Percentiles rank a stretch among this genome's conserved stretches.
Conservation (phyloP, 1,140 invertebrate species). For the Papilio aristodemus region DNA sequence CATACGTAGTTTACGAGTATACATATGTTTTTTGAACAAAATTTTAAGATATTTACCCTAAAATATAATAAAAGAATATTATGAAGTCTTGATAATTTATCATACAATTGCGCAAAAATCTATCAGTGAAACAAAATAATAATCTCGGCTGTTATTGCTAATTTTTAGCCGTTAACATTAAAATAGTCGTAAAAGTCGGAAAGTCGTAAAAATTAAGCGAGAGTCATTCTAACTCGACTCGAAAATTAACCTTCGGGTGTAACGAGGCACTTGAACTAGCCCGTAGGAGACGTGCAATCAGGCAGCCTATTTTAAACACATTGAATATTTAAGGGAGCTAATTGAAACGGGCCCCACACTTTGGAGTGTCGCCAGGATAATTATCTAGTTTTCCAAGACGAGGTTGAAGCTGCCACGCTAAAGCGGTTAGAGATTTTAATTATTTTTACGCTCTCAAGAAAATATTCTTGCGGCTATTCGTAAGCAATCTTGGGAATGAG, state of each 20-base stretch:
- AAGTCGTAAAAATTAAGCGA: slow-evolving; percentile 64
- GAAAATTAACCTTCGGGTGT: slow-evolving; percentile 71
- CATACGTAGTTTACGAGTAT: neutral
- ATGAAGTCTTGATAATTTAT: neutral
- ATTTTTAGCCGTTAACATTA: slow-evolving; percentile 38
- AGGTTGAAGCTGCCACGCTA: slow-evolving; percentile 76
- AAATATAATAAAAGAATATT: neutral
- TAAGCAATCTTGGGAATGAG: slow-evolving; percentile 24
- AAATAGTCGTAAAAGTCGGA: slow-evolving; percentile 48
- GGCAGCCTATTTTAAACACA: slow-evolving; percentile 78
- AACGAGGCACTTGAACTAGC: slow-evolving; percentile 70
- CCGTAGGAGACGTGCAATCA: slow-evolving; percentile 56
- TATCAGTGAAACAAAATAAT: slow-evolving; percentile 10
- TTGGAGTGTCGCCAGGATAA: slow-evolving; percentile 78
- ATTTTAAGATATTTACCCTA: too few relatives aligned
- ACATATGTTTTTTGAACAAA: neutral
- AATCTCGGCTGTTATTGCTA: slow-evolving; percentile 18
- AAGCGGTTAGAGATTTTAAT: slow-evolving; percentile 71
- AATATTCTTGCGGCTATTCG: slow-evolving; percentile 20
- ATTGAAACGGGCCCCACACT: slow-evolving; percentile 79
- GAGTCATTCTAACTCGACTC: slow-evolving; percentile 53
- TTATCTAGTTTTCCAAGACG: slow-evolving; percentile 75
- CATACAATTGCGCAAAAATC: neutral
- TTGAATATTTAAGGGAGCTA: slow-evolving; percentile 80
- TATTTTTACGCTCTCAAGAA: slow-evolving; percentile 59